Base-by-base conservation (phyloP, 2,113 vertebrate genomes). In the Notothenia rossii region DNA sequence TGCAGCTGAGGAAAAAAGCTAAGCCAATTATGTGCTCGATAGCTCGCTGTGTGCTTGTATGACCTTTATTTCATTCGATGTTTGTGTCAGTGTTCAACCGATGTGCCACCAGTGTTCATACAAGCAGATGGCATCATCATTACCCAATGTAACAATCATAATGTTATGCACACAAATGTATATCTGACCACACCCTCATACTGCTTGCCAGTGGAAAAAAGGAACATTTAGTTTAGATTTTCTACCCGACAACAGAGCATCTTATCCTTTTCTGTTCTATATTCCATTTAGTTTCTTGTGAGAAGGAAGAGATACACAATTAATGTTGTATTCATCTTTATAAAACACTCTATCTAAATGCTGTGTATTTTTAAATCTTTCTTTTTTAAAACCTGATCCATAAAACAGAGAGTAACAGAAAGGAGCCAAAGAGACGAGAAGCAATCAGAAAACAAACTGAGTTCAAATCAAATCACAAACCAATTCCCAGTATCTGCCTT, bases 21-120 rank as follows among this genome's bases (percentile, higher is more conserved):
- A 43, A 70, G 76, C 9, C 51, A 72, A 81, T 84, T 55, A 87
- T 72, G 3, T 72, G 65, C 75, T 76, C 63, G 13, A 12, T 12
- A n/a, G 77, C 40, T 3, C 9, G 3, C 51, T 75, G 65, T 22
- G n/a, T 68, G 40, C 15, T 14, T 36, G 18, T 4, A 33, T 50
- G 53, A 74, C 65, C 70, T 72, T 82, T 61, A 55, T 67, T 56
- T 18, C 48, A 18, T n/a, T 45, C 48, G 43, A 60, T 64, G 61
- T 82, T 79, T 71, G 67, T 63, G 56, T 58, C 46, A 0, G 20
- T 3, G 63, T 64, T 62, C 14, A 46, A 29, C 54, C 58, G 14
- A 25, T 18, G 43, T 10, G 3, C 53, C 72, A 61, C 49, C 50
- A 54, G 18, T 49, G 11, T 22, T 13, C 64, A 51, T 62, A 22